A percentile compares a stretch with the other conserved stretches of the same genome.
Conservation (phyloP, 2,113 vertebrate genomes). For the Pelmatolapia mariae region DNA sequence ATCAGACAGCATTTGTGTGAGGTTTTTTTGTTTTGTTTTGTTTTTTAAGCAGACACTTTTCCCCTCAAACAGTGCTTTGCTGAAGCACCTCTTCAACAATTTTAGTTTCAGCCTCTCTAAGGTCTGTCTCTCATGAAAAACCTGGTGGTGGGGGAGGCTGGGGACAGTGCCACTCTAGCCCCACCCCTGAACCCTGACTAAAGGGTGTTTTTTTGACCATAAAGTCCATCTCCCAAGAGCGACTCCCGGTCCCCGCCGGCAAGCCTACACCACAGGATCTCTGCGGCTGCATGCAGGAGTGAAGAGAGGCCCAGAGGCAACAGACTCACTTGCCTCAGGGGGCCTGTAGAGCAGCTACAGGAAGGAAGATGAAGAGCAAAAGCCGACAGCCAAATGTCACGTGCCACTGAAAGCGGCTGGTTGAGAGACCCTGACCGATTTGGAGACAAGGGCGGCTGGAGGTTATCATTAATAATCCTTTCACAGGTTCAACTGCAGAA, state of each 20-base stretch:
- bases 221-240: not conserved
- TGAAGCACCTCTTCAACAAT: not conserved
- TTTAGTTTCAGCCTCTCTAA: not conserved
- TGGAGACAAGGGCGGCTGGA: not conserved
- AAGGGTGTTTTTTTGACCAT: not conserved
- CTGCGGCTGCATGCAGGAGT: not conserved
- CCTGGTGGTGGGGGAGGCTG: not conserved
- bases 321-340: not conserved
- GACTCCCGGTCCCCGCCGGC: not conserved
- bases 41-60: not conserved
- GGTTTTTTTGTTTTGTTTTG: not conserved
- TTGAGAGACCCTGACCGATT: not conserved
- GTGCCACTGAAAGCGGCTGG: not conserved
- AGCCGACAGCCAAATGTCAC: not conserved
- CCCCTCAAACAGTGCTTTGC: not conserved
- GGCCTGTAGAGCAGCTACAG: not conserved
- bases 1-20: not conserved
- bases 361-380: not conserved
- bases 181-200: not conserved
- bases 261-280: not conserved
- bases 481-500: not conserved
- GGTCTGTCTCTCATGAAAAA: not conserved
- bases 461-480: not conserved
- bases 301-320: not conserved
- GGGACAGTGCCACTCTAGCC: not conserved